Base-by-base conservation (phyloP, 2,888 invertebrate species). In the Sclerodermus sp. region DNA sequence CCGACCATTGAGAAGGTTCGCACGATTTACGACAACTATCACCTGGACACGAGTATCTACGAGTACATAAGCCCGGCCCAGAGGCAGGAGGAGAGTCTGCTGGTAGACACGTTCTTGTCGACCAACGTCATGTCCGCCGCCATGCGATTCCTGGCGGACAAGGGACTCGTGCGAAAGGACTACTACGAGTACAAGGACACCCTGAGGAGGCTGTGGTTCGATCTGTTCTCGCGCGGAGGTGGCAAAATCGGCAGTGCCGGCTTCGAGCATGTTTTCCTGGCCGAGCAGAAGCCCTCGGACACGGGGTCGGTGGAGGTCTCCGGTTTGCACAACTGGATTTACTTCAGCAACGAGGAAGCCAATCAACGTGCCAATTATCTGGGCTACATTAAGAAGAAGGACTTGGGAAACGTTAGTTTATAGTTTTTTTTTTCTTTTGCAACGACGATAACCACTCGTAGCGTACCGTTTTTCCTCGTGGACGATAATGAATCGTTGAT, bases 291-390 rank as follows among this genome's bases (percentile, higher is more conserved):
- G 75, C 86, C 87, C 62, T 84, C 84, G 37, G 59, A 61, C 2
- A 85, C 88, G 60, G 85, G 85, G 38, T 66, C 62, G 2, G 87
- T 87, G 66, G 86, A 95, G 17, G 87, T 79, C 73, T 95, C 95
- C 6, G 95, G 95, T 8, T 81, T 96, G 57, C 96, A 96, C 77
- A 94, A 93, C 75, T 96, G 96, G 95, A 82, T 96, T 29, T 91
- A 90, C 77, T 93, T 91, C 67, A 83, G 86, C 48, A 84, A 84
- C 51, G 88, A 92, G 78, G 95, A 96, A 80, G 73, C 79, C 37
- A 85, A 84, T 0, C 86, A 86, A 45, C 81, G 83, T 38, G 81
- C 85, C 1, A 87, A 93, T 77, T 93, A 93, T 78, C 83, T 90
- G 62, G 93, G 93, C 12, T 91, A 90, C 66, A 79, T 89, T 60